A percentile compares a stretch with the other conserved stretches of the same genome.
phyloP scores from a whole-genome alignment of 1,140 invertebrate genomes.

The Carcinoscorpius rotundicauda region DNA sequence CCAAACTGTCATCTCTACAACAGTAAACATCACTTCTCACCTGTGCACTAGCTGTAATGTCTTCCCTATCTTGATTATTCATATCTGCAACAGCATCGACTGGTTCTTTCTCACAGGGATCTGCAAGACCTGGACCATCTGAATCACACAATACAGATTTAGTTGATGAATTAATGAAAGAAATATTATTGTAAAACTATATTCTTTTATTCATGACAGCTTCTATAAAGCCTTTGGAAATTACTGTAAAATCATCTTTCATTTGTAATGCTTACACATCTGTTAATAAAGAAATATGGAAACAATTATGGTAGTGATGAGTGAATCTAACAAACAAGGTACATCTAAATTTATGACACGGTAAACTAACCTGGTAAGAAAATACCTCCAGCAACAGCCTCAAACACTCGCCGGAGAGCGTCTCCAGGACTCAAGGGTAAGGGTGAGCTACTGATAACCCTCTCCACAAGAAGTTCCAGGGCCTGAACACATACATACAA shows the following conservation, averaged over 20 bases:
- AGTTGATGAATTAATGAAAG: too few species aligned
- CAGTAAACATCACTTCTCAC: conserved; percentile 26
- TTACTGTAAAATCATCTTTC: too few species aligned
- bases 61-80: conserved; percentile 81
- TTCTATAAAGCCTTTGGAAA: too few species aligned
- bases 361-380: conserved; percentile 12
- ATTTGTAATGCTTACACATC: too few species aligned
- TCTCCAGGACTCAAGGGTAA: conserved; percentile 78
- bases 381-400: conserved; percentile 42
- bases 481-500: conserved; percentile 45
- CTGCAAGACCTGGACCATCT: conserved; percentile 60
- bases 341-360: too few species aligned
- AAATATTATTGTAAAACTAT: too few species aligned
- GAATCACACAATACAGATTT: too few species aligned
- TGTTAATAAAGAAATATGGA: too few species aligned
- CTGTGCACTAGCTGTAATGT: conserved; percentile 84
- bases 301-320: too few species aligned
- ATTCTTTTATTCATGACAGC: too few species aligned
- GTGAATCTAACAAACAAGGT: too few species aligned
- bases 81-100: conserved; percentile 72
- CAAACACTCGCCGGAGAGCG: conserved; percentile 80
- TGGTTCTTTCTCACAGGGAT: conserved; percentile 97
- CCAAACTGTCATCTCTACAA: conserved; percentile 6
- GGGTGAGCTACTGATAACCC: conserved; percentile 78
- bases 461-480: conserved; percentile 87